A percentile compares a stretch with the other conserved stretches of the same genome.
These are phyloP conservation scores for Thamnophis elegans DNA, from an alignment of 2,797 vertebrate genomes.

Conservation along the genomic window DNA sequence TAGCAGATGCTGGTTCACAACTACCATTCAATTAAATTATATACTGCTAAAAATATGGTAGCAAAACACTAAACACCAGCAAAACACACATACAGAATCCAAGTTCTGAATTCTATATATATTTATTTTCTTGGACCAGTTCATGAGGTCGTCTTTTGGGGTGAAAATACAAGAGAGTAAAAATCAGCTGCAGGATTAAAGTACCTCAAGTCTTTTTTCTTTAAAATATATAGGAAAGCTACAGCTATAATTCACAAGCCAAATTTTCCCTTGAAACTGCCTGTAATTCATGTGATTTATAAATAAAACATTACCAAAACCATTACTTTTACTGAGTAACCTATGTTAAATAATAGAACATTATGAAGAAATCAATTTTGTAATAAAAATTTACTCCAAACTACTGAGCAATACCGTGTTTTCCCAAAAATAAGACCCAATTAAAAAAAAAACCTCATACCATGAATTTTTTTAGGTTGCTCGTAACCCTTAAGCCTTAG, in stretches of 20 bases:
- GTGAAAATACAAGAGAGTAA: background rate
- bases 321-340: conserved; percentile 14
- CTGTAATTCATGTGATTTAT: conserved; percentile 25
- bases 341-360: conserved; percentile 40
- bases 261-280: conserved; percentile 25
- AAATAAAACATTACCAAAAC: conserved; percentile 27
- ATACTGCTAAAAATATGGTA: background rate
- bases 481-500: too few relatives aligned
- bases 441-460: too few relatives aligned
- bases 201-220: conserved; percentile 4
- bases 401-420: conserved; percentile 2
- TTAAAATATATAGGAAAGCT: conserved; percentile 3
- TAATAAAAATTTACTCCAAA: conserved; percentile 47
- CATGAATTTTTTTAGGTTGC: too few relatives aligned
- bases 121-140: background rate
- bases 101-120: background rate
- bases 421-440: too few relatives aligned
- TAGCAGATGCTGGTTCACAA: background rate
- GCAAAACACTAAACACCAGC: too few relatives aligned
- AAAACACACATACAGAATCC: background rate
- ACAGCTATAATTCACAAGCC: conserved; percentile 22
- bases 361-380: conserved; percentile 39
- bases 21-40: background rate
- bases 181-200: conserved; percentile 21
- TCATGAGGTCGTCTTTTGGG: background rate